Base-by-base conservation (phyloP, 2,113 vertebrate species). In the Hippocampus abdominalis region DNA sequence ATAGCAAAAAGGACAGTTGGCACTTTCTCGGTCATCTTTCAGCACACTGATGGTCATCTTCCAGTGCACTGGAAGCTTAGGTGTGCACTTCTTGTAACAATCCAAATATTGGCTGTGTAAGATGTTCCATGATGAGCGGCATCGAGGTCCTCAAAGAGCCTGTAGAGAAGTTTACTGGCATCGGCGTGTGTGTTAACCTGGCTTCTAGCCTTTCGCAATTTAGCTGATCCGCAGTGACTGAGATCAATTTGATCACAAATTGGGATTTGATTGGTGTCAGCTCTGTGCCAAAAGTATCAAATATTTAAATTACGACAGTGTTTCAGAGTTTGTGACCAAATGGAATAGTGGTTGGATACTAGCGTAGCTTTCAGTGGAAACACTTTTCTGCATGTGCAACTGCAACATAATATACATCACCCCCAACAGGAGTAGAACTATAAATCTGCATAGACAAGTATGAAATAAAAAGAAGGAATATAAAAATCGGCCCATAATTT, bases 1-100 rank as follows among this genome's bases (percentile, higher is more conserved):
- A 63, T 49, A 77, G 29, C 74, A 80, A 69, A 68, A 69, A 70
- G 71, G 72, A 75, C 71, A 56, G 67, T 79, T 64, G 67, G 76
- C 51, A 73, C 4, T 76, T 73, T 78, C 67, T 71, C 60, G 23
- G 39, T 63, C 42, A 46, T 25, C 23, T 64, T 64, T 18, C 23
- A 48, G 40, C 63, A 27, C 42, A 20, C 10, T 64, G 42, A 29
- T 77, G 67, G 70, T 81, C 69, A 77, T 74, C 69, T 71, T 66
- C 64, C n/a, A 13, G 63, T 60, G 46, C 27, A 79, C 44, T 70
- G 46, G 10, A 32, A 54, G n/a, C 40, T 25, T 36, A 46, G 42
- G 15, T 48, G 46, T 40, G 54, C 57, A 61, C 56, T 13, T 56
- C 18, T 51, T 54, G 42, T 71, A 64, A 57, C 61, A 54, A 0